Percentiles rank a stretch among this genome's conserved stretches.
phyloP scores from a whole-genome alignment of 92 coral and sea anemone genomes.

The Actinostola sp. region DNA sequence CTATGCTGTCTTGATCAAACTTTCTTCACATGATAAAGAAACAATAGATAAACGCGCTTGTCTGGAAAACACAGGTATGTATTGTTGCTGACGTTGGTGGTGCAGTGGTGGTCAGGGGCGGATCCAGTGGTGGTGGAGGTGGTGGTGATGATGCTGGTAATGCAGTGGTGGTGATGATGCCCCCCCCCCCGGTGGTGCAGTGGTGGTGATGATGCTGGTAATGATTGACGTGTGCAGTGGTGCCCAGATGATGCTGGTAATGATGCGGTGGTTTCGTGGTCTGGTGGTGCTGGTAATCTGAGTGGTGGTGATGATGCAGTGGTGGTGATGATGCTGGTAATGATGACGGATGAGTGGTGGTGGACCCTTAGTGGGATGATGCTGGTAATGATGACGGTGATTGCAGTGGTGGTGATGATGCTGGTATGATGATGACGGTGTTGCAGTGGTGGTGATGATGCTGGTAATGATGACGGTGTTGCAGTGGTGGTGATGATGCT shows the following conservation, averaged over 20 bases:
- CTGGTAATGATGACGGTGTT: neutral
- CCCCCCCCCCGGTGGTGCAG: too few species aligned
- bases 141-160: neutral
- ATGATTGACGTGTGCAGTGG: neutral
- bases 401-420: neutral
- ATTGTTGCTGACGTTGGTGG: too few species aligned
- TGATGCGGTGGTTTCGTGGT: neutral
- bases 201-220: too few species aligned
- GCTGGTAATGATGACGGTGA: neutral
- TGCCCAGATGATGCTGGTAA: neutral
- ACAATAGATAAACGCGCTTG: slow-evolving; percentile 79
- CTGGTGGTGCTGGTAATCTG: too few species aligned
- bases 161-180: neutral
- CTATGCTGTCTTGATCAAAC: slow-evolving; percentile 79
- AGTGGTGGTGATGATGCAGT: too few species aligned
- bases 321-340: too few species aligned
- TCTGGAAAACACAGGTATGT: slow-evolving; percentile 83
- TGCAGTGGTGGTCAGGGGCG: neutral
- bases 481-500: neutral
- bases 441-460: too few species aligned
- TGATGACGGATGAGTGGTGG: neutral
- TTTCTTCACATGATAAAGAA: slow-evolving; percentile 80
- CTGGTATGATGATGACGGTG: too few species aligned
- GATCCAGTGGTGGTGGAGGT: neutral
- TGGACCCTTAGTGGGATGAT: neutral